These are phyloP conservation scores for Cylindroiulus punctatus DNA, from an alignment of 2,888 invertebrate genomes.

Conservation along the genomic window DNA sequence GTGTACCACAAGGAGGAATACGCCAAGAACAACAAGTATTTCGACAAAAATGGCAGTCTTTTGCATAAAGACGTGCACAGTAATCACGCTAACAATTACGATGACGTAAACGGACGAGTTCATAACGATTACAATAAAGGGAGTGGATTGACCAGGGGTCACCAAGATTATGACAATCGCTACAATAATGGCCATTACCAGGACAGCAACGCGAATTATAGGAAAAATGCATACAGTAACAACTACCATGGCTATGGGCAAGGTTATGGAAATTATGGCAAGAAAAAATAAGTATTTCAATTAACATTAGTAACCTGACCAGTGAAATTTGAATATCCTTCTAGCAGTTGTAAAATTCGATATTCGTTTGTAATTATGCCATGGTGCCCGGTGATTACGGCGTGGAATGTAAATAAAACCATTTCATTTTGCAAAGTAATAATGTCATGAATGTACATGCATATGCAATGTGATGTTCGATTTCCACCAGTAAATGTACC, in stretches of 20 bases:
- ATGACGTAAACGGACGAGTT: constrained; percentile 46
- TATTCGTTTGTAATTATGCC: background rate
- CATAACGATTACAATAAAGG: constrained; percentile 52
- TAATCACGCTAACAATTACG: constrained; percentile 51
- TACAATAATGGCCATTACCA: constrained; percentile 52
- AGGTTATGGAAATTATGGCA: constrained; percentile 43
- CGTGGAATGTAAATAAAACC: background rate
- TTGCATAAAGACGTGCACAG: constrained; percentile 6
- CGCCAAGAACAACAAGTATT: constrained; percentile 44
- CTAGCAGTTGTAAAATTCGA: background rate
- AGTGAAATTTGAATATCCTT: background rate
- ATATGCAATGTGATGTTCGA: too few relatives aligned
- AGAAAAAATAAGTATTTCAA: background rate
- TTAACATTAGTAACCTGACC: background rate
- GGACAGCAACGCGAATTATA: background rate
- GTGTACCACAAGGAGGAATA: constrained; percentile 56
- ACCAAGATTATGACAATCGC: constrained; percentile 55
- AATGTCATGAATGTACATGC: too few relatives aligned
- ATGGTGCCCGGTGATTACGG: background rate
- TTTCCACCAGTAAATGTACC: too few relatives aligned
- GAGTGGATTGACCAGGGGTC: constrained; percentile 51
- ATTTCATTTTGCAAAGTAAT: background rate
- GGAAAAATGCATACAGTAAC: background rate
- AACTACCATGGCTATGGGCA: constrained; percentile 48
- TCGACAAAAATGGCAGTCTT: background rate